Evolutionary conservation across 1,140 invertebrate genomes (phyloP), one percentile per base, ranked within the genome.

Genomic region (Drosophila seguyi): DNA sequence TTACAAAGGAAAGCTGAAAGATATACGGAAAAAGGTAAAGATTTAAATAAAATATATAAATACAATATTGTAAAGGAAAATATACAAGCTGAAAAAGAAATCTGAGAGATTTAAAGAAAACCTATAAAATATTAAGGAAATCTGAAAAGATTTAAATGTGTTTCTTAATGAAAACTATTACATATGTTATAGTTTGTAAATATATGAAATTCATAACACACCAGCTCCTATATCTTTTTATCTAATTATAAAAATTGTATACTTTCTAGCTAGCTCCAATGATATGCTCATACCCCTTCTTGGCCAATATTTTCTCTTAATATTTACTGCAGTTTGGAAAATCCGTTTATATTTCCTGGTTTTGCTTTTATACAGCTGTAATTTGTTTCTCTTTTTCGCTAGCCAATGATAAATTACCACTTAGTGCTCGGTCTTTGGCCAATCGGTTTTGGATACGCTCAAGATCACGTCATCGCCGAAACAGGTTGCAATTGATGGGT

Each of bases 271-370:
- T 7, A 31, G 5, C n/a, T 34, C 14, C 2, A 18, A 7, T 13
- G 6, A 8, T 34, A 0, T 6, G 22, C 16, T 5, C 13, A 22
- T 0, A 16, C 31, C 18, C 6, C 58, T 57, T 55, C 34, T 38
- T 48, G 2, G 14, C 5, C 18, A 50, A 34, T 41, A 81, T 67
- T 74, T 75, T 25, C n/a, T 57, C 34, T 76, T 36, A 50, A 52
- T 47, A 25, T 47, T 47, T 47, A 25, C 50, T 73, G 47, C 58
- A 53, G 2, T 16, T 53, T 8, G 2, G 31, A 16, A 22, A 53
- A 62, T 67, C 76, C 80, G 69, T 85, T 90, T 81, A 81, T 81
- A 90, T 90, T 90, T 90, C 85, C 85, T 78, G 85, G 88, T 76
- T 68, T 58, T 31, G 38, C 22, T 14, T 20, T n/a, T n/a, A 20